phyloP scores from a whole-genome alignment of 2,797 vertebrate species.

The Melanotaenia trifasciata region DNA sequence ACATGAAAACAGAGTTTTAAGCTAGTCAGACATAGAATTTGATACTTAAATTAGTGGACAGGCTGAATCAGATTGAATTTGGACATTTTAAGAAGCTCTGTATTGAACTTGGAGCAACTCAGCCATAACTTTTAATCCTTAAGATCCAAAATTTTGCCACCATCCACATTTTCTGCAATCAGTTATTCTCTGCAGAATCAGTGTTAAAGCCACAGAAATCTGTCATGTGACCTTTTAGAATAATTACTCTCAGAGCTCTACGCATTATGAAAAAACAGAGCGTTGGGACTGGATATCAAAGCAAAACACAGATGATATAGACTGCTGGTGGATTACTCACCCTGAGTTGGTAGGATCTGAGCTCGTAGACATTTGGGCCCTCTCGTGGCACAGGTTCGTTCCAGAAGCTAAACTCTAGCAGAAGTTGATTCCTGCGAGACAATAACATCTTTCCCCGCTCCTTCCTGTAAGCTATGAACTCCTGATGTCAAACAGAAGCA shows the following conservation, averaged over 20 bases:
- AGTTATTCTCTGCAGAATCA: background rate
- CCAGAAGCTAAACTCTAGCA: constrained; percentile 98
- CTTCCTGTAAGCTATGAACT: constrained; percentile 92
- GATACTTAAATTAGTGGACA: background rate
- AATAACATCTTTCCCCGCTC: constrained; percentile 94
- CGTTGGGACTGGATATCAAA: background rate
- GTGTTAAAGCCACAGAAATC: background rate
- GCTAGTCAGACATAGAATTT: background rate
- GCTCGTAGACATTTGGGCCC: constrained; percentile 96
- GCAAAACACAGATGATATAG: too few relatives aligned
- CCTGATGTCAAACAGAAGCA: constrained; percentile 74
- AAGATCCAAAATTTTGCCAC: background rate
- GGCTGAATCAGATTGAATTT: background rate
- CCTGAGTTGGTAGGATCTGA: constrained; percentile 94
- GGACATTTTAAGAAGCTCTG: constrained; percentile 4
- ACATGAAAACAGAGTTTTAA: background rate
- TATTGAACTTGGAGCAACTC: background rate
- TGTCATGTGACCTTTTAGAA: background rate
- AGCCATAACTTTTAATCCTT: background rate
- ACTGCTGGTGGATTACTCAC: constrained; percentile 79
- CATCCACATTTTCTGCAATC: background rate
- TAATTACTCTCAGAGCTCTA: background rate
- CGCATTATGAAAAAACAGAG: background rate
- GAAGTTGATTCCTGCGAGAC: constrained; percentile 93
- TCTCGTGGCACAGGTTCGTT: constrained; percentile 91